Evolutionary conservation across 2,113 vertebrate species (phyloP).

Genomic region (Canis aureus): DNA sequence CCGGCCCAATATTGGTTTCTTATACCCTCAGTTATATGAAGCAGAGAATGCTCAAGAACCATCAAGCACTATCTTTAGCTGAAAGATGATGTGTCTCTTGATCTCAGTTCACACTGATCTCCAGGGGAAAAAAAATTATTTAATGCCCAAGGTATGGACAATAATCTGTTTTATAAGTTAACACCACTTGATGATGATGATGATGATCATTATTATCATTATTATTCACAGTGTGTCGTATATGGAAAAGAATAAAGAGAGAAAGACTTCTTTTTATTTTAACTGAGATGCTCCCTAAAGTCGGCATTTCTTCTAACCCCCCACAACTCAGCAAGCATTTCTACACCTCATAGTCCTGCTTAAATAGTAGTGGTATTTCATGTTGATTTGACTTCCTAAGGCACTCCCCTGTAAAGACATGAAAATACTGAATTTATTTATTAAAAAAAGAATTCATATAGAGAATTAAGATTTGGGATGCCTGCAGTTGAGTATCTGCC

Average conservation of each 20-base stretch:
- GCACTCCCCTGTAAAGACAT: neutral
- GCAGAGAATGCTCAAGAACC: neutral
- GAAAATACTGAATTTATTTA: neutral
- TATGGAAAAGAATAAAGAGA: neutral
- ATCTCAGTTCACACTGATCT: neutral
- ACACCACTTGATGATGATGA: neutral
- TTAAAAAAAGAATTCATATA: neutral
- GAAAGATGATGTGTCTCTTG: neutral
- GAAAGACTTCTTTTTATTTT: neutral
- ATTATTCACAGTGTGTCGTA: neutral
- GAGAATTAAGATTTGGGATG: neutral
- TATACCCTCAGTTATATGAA: neutral
- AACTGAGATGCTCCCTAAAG: neutral
- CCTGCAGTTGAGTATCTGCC: too few relatives aligned
- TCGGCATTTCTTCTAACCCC: neutral
- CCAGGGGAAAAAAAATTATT: neutral
- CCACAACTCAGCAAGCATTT: neutral
- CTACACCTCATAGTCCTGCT: neutral
- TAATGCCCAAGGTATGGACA: neutral
- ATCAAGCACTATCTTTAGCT: neutral
- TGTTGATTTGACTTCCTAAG: neutral
- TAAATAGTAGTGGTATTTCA: neutral
- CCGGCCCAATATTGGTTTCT: neutral
- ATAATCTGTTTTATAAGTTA: neutral
- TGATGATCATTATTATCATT: neutral